Percentiles rank a stretch among this genome's conserved stretches.
These are phyloP conservation scores for Epinotia bilunana DNA, from an alignment of 2,888 invertebrate species.

Conservation along the genomic window DNA sequence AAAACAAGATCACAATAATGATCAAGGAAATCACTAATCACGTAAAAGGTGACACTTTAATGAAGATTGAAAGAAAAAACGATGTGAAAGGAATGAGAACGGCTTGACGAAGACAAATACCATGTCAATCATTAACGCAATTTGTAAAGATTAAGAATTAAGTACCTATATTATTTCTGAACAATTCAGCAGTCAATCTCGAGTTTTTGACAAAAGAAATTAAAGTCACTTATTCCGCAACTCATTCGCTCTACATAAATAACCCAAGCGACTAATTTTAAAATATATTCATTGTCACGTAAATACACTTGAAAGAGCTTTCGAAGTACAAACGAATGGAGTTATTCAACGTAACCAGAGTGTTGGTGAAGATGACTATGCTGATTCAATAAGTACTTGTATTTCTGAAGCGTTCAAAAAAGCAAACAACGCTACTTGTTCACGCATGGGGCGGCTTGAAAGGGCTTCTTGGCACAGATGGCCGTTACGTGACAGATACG, in stretches of 20 bases:
- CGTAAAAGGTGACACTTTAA: not conserved
- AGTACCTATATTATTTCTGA: constrained; percentile 5
- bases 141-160: constrained; percentile 4
- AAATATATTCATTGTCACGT: constrained; percentile 59
- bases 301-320: constrained; percentile 62
- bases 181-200: constrained; percentile 22
- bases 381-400: constrained; percentile 27
- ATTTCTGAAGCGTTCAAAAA: constrained; percentile 34
- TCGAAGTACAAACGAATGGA: constrained; percentile 55
- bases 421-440: constrained; percentile 47
- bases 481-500: constrained; percentile 52
- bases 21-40: not conserved
- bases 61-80: not conserved
- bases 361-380: constrained; percentile 48
- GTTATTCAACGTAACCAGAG: constrained; percentile 48
- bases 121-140: not conserved
- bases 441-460: constrained; percentile 49
- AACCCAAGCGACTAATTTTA: constrained; percentile 53
- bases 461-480: constrained; percentile 48
- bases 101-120: not conserved
- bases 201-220: constrained; percentile 47
- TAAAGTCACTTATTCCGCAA: constrained; percentile 54
- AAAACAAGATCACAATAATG: not conserved
- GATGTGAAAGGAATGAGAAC: not conserved
- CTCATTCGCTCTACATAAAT: constrained; percentile 56